phyloP scores from a whole-genome alignment of 2,113 vertebrate species.

The Limnothrissa miodon region DNA sequence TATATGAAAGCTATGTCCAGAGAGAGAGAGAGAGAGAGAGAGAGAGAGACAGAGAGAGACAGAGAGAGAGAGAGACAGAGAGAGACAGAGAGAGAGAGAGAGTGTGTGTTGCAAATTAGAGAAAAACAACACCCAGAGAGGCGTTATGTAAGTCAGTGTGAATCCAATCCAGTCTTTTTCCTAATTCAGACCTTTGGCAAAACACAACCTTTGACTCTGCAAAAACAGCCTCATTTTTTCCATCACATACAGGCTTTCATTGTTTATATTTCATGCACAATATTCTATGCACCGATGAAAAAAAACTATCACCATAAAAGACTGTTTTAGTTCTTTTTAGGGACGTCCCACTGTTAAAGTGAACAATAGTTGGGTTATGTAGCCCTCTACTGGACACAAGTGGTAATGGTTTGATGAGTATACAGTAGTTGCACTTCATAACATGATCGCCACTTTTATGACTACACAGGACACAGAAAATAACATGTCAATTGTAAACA shows the following conservation, averaged over 20 bases:
- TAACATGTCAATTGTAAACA: no score
- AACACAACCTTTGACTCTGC: background rate
- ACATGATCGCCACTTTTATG: background rate
- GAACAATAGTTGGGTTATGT: background rate
- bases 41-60: background rate
- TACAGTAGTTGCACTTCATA: background rate
- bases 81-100: no score
- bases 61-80: background rate
- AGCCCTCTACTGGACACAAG: slow-evolving; percentile 5
- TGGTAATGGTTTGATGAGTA: background rate
- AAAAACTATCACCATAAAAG: background rate
- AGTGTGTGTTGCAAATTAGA: no score
- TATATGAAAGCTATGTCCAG: background rate
- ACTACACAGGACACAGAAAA: no score
- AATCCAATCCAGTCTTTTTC: background rate
- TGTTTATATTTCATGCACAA: background rate
- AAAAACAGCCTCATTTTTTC: background rate
- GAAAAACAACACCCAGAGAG: background rate
- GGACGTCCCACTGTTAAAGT: background rate
- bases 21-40: background rate
- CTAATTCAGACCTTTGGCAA: background rate
- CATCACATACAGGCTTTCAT: background rate
- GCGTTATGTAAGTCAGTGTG: background rate
- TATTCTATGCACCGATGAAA: background rate
- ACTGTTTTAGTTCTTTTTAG: background rate